A percentile compares a stretch with the other conserved stretches of the same genome.
These are phyloP conservation scores for Nannoperca obscura DNA, from an alignment of 2,797 vertebrate genomes.

Conservation along the genomic window DNA sequence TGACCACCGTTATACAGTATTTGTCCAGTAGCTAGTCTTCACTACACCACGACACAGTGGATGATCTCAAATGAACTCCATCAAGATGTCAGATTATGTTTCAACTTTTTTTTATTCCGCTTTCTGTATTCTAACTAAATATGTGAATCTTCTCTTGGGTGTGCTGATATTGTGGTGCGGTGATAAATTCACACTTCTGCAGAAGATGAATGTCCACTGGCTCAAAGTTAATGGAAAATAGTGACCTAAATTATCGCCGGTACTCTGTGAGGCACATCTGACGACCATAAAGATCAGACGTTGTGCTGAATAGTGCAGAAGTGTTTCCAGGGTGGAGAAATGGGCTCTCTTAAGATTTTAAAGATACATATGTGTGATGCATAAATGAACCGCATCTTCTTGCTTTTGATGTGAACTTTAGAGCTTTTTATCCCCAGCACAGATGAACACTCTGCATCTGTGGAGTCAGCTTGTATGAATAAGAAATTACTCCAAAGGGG, in stretches of 20 bases:
- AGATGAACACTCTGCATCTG: conserved; percentile 38
- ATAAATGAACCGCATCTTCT: conserved; percentile 48
- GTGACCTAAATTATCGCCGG: conserved; percentile 67
- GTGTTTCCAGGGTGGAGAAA: neutral
- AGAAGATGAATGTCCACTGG: conserved; percentile 53
- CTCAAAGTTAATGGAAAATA: conserved; percentile 65
- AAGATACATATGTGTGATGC: conserved; percentile 31
- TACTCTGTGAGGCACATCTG: conserved; percentile 56
- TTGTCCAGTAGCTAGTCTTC: neutral
- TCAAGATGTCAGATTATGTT: neutral
- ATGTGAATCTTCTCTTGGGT: neutral
- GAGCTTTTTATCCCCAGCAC: neutral
- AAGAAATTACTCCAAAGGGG: conserved; percentile 39
- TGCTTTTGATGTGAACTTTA: conserved; percentile 46
- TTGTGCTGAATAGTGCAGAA: conserved; percentile 45
- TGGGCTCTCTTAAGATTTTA: conserved; percentile 16
- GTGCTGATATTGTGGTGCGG: conserved; percentile 5
- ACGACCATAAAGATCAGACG: conserved; percentile 47
- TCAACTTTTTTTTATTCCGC: neutral
- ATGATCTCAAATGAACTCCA: conserved; percentile 7
- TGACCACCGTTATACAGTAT: neutral
- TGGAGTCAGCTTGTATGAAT: conserved; percentile 50
- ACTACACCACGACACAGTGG: neutral
- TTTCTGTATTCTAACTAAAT: conserved; percentile 3
- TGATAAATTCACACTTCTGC: conserved; percentile 19